phyloP scores from a whole-genome alignment of 2,888 invertebrate species.

The Eumacrocentrus americanus region DNA sequence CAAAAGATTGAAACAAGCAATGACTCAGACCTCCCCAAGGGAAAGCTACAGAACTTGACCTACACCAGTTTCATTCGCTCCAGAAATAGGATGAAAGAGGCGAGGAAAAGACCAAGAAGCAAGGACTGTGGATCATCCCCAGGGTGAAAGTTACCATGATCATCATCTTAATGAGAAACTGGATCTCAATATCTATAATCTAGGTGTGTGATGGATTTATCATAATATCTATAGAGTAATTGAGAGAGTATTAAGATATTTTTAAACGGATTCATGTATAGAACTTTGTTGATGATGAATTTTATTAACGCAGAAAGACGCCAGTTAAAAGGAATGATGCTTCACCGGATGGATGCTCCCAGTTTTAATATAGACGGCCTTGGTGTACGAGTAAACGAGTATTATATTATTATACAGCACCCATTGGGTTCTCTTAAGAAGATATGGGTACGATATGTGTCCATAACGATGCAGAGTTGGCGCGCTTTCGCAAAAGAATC shows the following conservation, averaged over 20 bases:
- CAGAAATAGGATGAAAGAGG: not conserved
- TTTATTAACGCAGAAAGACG: slow-evolving; percentile 2
- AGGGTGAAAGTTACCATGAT: slow-evolving; percentile 10
- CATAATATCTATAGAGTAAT: not conserved
- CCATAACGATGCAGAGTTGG: not conserved
- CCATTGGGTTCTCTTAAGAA: not conserved
- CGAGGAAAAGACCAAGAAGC: not conserved
- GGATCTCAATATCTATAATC: not conserved
- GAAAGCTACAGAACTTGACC: slow-evolving; percentile 6
- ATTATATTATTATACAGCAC: not conserved
- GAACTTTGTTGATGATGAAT: slow-evolving; percentile 7
- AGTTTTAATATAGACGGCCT: slow-evolving; percentile 26
- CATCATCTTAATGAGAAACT: no score
- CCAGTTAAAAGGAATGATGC: not conserved
- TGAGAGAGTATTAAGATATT: not conserved
- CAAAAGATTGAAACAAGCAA: not conserved
- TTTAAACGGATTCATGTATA: not conserved
- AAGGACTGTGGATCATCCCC: not conserved
- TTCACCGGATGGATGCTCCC: slow-evolving; percentile 21
- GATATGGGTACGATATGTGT: no score
- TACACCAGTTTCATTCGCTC: not conserved
- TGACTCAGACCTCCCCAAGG: not conserved
- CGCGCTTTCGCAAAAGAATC: not conserved
- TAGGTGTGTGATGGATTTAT: not conserved
- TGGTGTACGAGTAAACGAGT: slow-evolving; percentile 15